Percentiles rank a stretch among this genome's conserved stretches.
Evolutionary conservation across 2,113 vertebrate species (phyloP).

Genomic region (Mus pahari): DNA sequence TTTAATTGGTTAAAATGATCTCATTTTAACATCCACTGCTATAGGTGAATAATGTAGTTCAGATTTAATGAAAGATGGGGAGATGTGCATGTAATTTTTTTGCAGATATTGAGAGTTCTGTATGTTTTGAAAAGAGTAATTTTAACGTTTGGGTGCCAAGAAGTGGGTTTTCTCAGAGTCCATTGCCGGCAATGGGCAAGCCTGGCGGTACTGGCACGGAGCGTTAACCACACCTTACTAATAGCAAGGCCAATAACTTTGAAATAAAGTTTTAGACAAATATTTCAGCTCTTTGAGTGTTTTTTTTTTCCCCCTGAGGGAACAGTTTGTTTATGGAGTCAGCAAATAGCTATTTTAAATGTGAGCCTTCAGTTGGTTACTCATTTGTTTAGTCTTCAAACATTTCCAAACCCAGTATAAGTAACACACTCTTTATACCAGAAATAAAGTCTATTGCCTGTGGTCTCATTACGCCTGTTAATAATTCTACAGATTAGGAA

Average conservation of each 20-base stretch:
- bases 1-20: conserved; percentile 84
- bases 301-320: conserved; percentile 45
- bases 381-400: background rate
- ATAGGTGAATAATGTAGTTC: conserved; percentile 83
- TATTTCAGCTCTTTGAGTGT: conserved; percentile 60
- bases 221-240: conserved; percentile 75
- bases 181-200: conserved; percentile 87
- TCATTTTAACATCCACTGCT: conserved; percentile 83
- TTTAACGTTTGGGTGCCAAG: conserved; percentile 77
- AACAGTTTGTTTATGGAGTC: conserved; percentile 43
- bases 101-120: conserved; percentile 79
- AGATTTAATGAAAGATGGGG: conserved; percentile 81
- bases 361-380: background rate
- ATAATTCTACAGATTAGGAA: background rate
- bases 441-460: background rate
- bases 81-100: conserved; percentile 83
- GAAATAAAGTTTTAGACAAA: conserved; percentile 89
- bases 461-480: background rate
- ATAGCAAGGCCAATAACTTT: conserved; percentile 83
- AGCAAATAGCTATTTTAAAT: conserved; percentile 8
- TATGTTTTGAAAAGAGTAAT: conserved; percentile 77
- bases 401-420: background rate
- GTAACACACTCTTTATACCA: background rate
- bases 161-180: conserved; percentile 84
- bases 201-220: conserved; percentile 75